These are phyloP conservation scores for Actinia equina DNA, from an alignment of 64 coral and sea anemone genomes.

Conservation along the genomic window DNA sequence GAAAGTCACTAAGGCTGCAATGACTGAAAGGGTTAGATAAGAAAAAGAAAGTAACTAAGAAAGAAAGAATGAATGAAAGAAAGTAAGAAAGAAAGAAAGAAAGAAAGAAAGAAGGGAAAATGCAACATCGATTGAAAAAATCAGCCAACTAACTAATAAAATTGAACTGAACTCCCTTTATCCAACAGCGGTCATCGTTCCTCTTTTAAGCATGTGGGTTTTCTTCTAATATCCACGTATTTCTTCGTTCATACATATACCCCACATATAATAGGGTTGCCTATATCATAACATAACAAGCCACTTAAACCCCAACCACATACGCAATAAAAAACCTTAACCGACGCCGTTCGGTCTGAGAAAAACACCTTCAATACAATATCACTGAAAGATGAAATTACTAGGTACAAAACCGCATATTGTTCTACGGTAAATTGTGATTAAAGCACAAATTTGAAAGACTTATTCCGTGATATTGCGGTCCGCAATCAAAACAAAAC, in stretches of 20 bases:
- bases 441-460: neutral
- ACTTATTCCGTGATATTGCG: neutral
- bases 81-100: too few species aligned
- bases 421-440: neutral
- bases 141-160: neutral
- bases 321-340: neutral
- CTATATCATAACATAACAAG: neutral
- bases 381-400: neutral
- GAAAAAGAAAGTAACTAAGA: too few species aligned
- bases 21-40: too few species aligned
- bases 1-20: too few species aligned
- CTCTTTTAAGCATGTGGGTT: too few species aligned
- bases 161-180: too few species aligned
- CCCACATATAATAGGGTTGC: neutral
- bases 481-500: neutral
- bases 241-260: neutral
- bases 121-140: too few species aligned
- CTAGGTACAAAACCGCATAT: neutral
- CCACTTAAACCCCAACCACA: neutral
- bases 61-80: too few species aligned
- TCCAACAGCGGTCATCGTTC: too few species aligned
- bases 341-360: neutral
- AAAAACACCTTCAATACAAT: neutral
- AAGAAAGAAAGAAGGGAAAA: too few species aligned
- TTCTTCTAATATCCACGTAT: neutral